Evolutionary conservation across 2,888 invertebrate genomes (phyloP), one percentile per base, ranked within the genome.

Genomic region (Aporophyla lueneburgensis): DNA sequence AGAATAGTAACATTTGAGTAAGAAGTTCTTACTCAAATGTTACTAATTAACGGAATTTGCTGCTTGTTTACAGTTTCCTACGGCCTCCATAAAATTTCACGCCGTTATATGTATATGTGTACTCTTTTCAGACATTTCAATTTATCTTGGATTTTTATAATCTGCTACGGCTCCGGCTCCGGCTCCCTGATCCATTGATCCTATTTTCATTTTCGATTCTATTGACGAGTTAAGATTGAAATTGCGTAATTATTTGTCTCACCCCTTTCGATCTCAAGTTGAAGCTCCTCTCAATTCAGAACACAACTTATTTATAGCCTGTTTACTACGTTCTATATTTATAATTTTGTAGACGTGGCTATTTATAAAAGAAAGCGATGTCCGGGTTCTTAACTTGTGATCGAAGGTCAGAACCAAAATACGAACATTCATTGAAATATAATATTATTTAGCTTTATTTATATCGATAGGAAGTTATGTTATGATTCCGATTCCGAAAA

Each of bases 241-340:
- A 71, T 63, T 51, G 19, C 19, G 49, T 63, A 54, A 77, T 56
- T 62, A 70, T 77, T 69, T 69, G 16, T 33, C 40, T 69, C 16
- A 51, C 19, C 27, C 21, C 46, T 40, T 54, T 24, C 49, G 14
- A 40, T 49, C n/a, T 62, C 19, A 19, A 49, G 40, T n/a, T 54
- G 16, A 72, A 74, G 14, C 24, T 19, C 54, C n/a, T n/a, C 24
- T 51, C n/a, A 33, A 40, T 54, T 62, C 16, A 56, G 5, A 16
- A 78, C 16, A 43, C 56, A 40, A 69, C 63, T 78, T 51, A 65
- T 21, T 58, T 58, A 10, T 24, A 49, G 43, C 0, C 21, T 40
- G 49, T 69, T 77, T 69, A 40, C 49, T 27, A 49, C n/a, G 33
- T 40, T 76, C 69, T 69, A 54, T 76, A 49, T 66, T 76, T 24